Conservation (phyloP, 2,888 invertebrate species). For the Elysia crispata region DNA sequence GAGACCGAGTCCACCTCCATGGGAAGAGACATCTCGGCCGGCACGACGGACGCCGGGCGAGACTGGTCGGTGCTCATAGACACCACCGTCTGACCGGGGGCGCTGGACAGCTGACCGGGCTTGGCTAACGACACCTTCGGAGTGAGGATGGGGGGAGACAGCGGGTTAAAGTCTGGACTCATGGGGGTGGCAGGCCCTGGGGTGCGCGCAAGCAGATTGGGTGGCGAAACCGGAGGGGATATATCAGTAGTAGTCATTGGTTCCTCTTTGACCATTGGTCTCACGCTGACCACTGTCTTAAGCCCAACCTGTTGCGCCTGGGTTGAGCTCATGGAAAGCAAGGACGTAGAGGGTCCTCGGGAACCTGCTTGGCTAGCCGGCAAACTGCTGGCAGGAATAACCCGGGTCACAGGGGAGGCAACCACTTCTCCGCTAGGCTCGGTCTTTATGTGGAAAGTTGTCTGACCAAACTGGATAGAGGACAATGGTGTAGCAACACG, state of each 20-base stretch:
- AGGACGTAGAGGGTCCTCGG: background rate
- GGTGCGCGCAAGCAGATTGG: constrained; percentile 49
- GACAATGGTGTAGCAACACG: constrained; percentile 45
- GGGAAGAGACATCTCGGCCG: constrained; percentile 57
- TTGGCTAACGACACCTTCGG: constrained; percentile 35
- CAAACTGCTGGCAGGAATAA: constrained; percentile 38
- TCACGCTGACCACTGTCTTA: constrained; percentile 44
- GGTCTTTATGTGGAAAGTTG: constrained; percentile 46
- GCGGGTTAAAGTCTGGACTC: constrained; percentile 71
- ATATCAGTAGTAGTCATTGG: constrained; percentile 50
- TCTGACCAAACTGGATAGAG: constrained; percentile 34
- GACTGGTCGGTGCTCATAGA: constrained; percentile 70
- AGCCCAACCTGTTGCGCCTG: constrained; percentile 26
- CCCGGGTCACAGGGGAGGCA: constrained; percentile 35
- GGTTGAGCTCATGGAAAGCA: background rate
- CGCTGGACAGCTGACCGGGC: constrained; percentile 14
- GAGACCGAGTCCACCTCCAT: constrained; percentile 73
- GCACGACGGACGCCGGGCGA: constrained; percentile 72
- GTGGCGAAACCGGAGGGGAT: constrained; percentile 70
- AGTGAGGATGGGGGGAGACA: constrained; percentile 58
- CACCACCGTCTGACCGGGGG: constrained; percentile 39
- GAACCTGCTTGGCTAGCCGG: constrained; percentile 32
- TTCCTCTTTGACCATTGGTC: constrained; percentile 53
- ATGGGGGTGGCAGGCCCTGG: constrained; percentile 56
- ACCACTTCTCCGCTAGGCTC: constrained; percentile 45